A percentile compares a stretch with the other conserved stretches of the same genome.
These are phyloP conservation scores for Scomber scombrus DNA, from an alignment of 2,113 vertebrate genomes.

Conservation along the genomic window DNA sequence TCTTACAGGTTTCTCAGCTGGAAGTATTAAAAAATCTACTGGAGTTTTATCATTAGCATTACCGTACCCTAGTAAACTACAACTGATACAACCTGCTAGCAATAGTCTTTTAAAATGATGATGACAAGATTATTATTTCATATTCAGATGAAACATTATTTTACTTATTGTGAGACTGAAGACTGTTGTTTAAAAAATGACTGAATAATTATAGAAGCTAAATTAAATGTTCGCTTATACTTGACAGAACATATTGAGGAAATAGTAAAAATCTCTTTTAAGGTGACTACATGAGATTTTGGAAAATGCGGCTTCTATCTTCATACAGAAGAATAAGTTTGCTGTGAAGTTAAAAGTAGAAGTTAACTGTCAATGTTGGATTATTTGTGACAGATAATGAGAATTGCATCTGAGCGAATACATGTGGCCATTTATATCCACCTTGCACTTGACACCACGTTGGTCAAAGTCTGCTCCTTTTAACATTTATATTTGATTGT, in stretches of 20 bases:
- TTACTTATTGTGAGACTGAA: too few relatives aligned
- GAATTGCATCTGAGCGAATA: background rate
- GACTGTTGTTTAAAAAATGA: too few relatives aligned
- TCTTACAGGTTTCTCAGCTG: background rate
- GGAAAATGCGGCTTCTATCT: background rate
- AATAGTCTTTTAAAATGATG: too few relatives aligned
- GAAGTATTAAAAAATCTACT: background rate
- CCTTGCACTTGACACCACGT: background rate
- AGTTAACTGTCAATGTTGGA: background rate
- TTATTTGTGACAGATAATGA: conserved; percentile 3
- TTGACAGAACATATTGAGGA: background rate
- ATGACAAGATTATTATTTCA: too few relatives aligned
- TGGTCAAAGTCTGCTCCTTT: background rate
- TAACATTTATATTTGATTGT: conserved; percentile 14
- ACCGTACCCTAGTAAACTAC: too few relatives aligned
- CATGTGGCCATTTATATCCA: conserved; percentile 8
- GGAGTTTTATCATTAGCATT: too few relatives aligned
- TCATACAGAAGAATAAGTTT: background rate
- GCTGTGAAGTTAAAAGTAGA: background rate
- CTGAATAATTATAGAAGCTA: background rate
- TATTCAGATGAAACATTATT: too few relatives aligned
- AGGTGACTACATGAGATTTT: background rate
- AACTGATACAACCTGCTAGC: too few relatives aligned
- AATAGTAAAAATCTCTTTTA: background rate
- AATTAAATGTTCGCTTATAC: background rate